phyloP scores from a whole-genome alignment of 2,113 vertebrate genomes.

The Dipodomys stephensi region DNA sequence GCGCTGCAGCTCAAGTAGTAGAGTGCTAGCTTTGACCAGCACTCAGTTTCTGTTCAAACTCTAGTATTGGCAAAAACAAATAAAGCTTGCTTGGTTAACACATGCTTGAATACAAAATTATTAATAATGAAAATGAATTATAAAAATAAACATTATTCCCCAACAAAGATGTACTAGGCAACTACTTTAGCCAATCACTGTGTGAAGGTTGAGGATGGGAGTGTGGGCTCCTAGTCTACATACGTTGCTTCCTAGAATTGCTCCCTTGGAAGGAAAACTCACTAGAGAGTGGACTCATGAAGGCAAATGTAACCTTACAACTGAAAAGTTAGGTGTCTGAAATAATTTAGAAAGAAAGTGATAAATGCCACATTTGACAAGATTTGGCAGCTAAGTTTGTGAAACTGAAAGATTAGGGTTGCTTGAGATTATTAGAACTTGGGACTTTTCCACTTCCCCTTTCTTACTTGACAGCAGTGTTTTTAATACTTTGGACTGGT shows the following conservation, averaged over 20 bases:
- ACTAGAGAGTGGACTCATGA: not conserved
- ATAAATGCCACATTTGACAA: conserved; percentile 11
- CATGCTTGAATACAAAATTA: not conserved
- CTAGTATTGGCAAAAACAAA: not conserved
- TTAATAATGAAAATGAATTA: not conserved
- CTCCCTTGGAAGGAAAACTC: conserved; percentile 26
- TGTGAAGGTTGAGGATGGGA: not conserved
- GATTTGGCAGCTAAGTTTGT: conserved; percentile 2
- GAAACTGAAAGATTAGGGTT: conserved; percentile 28
- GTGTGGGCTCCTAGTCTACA: too few species aligned
- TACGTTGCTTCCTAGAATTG: not conserved
- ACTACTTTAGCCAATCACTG: not conserved
- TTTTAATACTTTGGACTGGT: not conserved
- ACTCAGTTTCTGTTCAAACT: too few species aligned
- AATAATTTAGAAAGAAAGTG: not conserved
- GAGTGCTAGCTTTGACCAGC: too few species aligned
- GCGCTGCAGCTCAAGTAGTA: too few species aligned
- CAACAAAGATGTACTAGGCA: not conserved
- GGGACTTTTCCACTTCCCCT: conserved; percentile 35
- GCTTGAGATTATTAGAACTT: not conserved
- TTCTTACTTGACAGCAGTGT: not conserved
- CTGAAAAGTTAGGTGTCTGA: not conserved
- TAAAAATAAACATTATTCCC: not conserved
- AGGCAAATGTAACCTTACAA: not conserved
- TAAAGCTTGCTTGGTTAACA: conserved; percentile 7